Base-by-base conservation (phyloP, 2,797 vertebrate species). In the Acipenser transmontanus region DNA sequence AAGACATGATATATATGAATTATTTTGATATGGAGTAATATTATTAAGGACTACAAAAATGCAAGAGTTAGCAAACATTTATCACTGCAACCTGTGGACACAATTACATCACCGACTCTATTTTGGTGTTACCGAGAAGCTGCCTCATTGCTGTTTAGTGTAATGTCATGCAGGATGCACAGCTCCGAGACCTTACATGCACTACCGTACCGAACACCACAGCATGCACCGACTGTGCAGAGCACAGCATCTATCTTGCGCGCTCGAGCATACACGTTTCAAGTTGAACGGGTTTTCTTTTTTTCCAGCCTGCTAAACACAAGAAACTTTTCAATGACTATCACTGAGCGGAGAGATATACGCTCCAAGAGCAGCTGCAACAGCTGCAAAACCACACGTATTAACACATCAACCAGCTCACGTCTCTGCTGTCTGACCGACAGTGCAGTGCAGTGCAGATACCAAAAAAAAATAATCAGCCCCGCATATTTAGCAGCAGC, bases 81-180 rank as follows among this genome's bases (percentile, higher is more conserved):
- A 57, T 11, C 3, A 57, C 54, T n/a, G 4, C 54, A 57, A 7
- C 54, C 6, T 11, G 12, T n/a, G 54, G 6, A 7, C 54, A 57
- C 76, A 73, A 84, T 84, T 83, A 83, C 84, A 83, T 85, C 84
- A 84, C 84, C 54, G 6, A 57, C 54, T 13, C 14, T n/a, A 7
- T 77, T 83, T 81, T 47, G 71, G 64, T 67, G 61, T 57, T 34
- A 57, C 9, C 12, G 54, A 13, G 14, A 11, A 57, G 14, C 54
- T 13, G 54, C 14, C 70, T 76, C 76, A 72, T 78, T 77, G 74
- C 73, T 70, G 76, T 78, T 74, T 82, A 81, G 75, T 80, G 77
- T 71, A 71, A 80, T 76, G 72, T 48, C 51, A 68, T 72, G 72
- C 71, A 60, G 73, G 78, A 76, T 75, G 49, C 49, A 72, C 84